Evolutionary conservation across 1,140 invertebrate genomes (phyloP), one percentile per base, ranked within the genome.

Genomic region (Atopsyche davidsoni): DNA sequence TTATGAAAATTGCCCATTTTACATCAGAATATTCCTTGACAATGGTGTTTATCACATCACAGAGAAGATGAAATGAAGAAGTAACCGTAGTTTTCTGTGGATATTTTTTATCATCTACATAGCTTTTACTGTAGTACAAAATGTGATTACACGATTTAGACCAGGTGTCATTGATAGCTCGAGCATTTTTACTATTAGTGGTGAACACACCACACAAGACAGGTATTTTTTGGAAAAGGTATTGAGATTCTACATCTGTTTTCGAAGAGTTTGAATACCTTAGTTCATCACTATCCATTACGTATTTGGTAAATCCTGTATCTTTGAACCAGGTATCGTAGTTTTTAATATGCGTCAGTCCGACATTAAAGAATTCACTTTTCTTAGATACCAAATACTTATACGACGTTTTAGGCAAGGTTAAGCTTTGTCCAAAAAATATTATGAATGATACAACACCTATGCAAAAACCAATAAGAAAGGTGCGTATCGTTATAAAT

Each of bases 1-100:
- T 68, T 2, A 75, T 63, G 57, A 76, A 72, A 41, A 78, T 63
- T 3, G 66, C 53, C 76, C 76, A 78, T 14, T 72, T 39, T 3
- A 68, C 28, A n/a, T 39, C 10, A 1, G 42, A 19, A 35, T 53
- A 43, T 10, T 48, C 41, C 9, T 17, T 14, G 64, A 65, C 67
- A 36, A 71, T 56, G 31, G 67, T 62, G 40, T 60, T 64, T 44
- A 74, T 66, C 10, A 58, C 42, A 58, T 72, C 62, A 24, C 74
- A 76, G 2, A 76, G 58, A 2, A 69, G 32, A 38, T 72, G 69
- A 68, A 72, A 76, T 0, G 73, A 75, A 3, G 73, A 75, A 1
- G 63, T 60, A 2, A 41, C 43, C 7, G 36, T 53, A 10, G 14
- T 38, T 39, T 51, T 47, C 2, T 38, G 39, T 25, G 34, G 13